Conservation (phyloP, 92 coral and sea anemone genomes). For the Hydrozoanthus gracilis region DNA sequence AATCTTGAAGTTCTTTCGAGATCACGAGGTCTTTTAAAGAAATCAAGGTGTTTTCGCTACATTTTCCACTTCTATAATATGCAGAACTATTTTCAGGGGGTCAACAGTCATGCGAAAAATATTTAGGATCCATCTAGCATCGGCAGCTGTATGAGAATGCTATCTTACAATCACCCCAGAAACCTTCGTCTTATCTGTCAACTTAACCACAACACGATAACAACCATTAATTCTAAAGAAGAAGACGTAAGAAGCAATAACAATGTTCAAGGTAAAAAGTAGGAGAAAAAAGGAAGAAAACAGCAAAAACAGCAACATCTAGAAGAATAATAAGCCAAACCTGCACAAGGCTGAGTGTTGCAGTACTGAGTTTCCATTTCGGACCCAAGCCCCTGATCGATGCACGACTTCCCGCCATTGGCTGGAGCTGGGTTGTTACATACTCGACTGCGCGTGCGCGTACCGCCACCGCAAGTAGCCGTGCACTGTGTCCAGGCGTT, state of each 20-base stretch:
- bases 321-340: constrained; percentile 46
- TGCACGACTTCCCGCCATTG: constrained; percentile 94
- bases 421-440: constrained; percentile 87
- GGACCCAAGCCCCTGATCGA: constrained; percentile 87
- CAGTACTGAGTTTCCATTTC: constrained; percentile 82
- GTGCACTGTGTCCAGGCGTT: constrained; percentile 86
- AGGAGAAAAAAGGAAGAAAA: neutral
- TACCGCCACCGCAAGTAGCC: constrained; percentile 95
- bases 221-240: too few species aligned
- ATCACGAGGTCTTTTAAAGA: too few species aligned
- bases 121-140: too few species aligned
- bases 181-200: neutral
- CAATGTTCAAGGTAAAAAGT: neutral
- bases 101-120: too few species aligned
- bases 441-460: constrained; percentile 81
- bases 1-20: too few species aligned
- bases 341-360: constrained; percentile 86
- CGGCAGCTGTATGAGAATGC: too few species aligned
- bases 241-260: too few species aligned
- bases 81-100: too few species aligned
- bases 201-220: neutral
- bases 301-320: too few species aligned
- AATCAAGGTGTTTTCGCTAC: too few species aligned
- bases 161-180: too few species aligned
- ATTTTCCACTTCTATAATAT: too few species aligned